Conservation (phyloP, 2,797 vertebrate genomes). For the Sciaenops ocellatus region DNA sequence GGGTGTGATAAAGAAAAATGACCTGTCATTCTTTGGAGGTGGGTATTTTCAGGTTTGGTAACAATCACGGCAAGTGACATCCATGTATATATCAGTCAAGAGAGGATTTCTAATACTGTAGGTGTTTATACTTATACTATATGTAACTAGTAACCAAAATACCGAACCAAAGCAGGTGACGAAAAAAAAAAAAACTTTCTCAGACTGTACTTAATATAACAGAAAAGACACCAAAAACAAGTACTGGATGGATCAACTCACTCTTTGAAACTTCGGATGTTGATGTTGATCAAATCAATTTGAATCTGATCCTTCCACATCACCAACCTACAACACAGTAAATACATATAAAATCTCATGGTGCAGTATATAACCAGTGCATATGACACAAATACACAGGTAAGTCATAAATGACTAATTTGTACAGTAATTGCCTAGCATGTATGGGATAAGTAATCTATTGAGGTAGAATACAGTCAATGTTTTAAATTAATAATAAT, state of each 20-base stretch:
- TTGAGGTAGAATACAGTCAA: background rate
- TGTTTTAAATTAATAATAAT: background rate
- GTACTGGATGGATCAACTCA: constrained; percentile 29
- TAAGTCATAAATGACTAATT: background rate
- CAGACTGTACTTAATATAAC: background rate
- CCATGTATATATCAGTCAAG: background rate
- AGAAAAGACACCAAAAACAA: background rate
- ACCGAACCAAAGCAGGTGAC: background rate
- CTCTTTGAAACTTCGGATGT: constrained; percentile 12
- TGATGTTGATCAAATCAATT: constrained; percentile 5
- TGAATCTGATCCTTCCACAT: constrained; percentile 8
- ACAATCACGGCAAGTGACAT: background rate
- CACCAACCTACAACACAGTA: constrained; percentile 12
- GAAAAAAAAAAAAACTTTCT: background rate
- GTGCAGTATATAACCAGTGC: background rate
- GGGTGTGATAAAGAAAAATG: background rate
- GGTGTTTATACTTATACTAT: background rate
- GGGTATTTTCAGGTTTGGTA: background rate
- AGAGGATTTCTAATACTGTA: background rate
- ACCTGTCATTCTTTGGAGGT: background rate
- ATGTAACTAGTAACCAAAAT: background rate
- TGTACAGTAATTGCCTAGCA: background rate
- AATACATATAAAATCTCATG: background rate
- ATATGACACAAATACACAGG: background rate
- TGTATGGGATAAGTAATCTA: background rate